These are phyloP conservation scores for Ariolimax columbianus DNA, from an alignment of 2,888 invertebrate genomes.

Conservation along the genomic window DNA sequence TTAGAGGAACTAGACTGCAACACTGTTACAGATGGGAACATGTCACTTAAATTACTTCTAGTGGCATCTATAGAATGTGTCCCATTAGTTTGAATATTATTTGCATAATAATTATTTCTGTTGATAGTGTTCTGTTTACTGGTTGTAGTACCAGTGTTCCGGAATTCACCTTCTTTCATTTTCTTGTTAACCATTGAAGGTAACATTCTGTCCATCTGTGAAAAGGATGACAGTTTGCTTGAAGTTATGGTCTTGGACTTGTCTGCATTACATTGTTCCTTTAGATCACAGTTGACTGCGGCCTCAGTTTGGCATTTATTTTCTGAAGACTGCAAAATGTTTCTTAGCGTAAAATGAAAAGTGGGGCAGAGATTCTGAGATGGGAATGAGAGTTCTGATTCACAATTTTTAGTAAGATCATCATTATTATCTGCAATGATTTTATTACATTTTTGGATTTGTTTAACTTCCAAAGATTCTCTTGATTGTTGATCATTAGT, in stretches of 20 bases:
- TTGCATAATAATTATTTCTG: slow-evolving; percentile 1
- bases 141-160: neutral
- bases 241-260: neutral
- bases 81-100: too few species aligned
- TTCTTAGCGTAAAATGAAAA: neutral
- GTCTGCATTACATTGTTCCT: neutral
- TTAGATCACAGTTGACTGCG: neutral
- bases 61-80: neutral
- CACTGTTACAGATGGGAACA: neutral
- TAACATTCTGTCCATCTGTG: neutral
- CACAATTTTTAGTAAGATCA: too few species aligned
- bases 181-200: neutral
- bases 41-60: neutral
- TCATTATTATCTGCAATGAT: too few species aligned
- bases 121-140: neutral
- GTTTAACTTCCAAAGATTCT: neutral
- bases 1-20: neutral
- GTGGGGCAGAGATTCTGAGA: neutral
- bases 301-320: neutral
- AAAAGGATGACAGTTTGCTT: neutral
- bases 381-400: neutral
- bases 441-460: neutral
- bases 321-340: neutral
- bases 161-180: neutral
- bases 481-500: neutral